A percentile compares a stretch with the other conserved stretches of the same genome.
These are phyloP conservation scores for Hofmannophila pseudospretella DNA, from an alignment of 2,888 invertebrate species.

Conservation along the genomic window DNA sequence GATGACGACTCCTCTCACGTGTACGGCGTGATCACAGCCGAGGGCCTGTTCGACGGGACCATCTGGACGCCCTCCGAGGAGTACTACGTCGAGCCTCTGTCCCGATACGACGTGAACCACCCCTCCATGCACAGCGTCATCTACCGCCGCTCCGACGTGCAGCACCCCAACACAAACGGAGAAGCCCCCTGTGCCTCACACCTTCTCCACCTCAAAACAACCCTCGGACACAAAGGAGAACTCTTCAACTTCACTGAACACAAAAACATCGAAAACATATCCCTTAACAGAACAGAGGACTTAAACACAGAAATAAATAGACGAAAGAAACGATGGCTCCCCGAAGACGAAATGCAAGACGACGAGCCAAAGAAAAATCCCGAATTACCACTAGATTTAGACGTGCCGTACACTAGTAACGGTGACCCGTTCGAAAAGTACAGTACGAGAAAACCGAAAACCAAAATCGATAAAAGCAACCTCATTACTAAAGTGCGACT, in stretches of 20 bases:
- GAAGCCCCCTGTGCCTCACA: constrained; percentile 78
- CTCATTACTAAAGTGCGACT: constrained; percentile 73
- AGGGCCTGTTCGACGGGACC: constrained; percentile 94
- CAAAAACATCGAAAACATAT: constrained; percentile 38
- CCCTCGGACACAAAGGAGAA: constrained; percentile 50
- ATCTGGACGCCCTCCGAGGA: constrained; percentile 87
- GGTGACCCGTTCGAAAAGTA: constrained; percentile 72
- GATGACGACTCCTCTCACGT: constrained; percentile 90
- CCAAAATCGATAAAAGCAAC: constrained; percentile 73
- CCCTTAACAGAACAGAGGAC: constrained; percentile 56
- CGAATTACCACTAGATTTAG: constrained; percentile 81
- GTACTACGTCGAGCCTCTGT: constrained; percentile 90
- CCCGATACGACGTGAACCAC: constrained; percentile 79
- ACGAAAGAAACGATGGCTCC: constrained; percentile 81
- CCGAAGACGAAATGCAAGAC: constrained; percentile 80
- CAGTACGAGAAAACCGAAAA: constrained; percentile 69
- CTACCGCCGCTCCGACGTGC: constrained; percentile 89
- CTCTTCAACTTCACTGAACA: constrained; percentile 59
- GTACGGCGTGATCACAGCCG: constrained; percentile 90
- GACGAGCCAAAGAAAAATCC: constrained; percentile 80
- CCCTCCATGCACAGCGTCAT: constrained; percentile 87
- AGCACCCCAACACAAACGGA: constrained; percentile 55
- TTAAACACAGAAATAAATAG: constrained; percentile 53
- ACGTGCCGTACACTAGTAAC: constrained; percentile 81
- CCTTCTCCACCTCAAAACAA: constrained; percentile 72